Evolutionary conservation across 1,140 invertebrate species (phyloP), one percentile per base, ranked within the genome.

Genomic region (Caerostris darwini): DNA sequence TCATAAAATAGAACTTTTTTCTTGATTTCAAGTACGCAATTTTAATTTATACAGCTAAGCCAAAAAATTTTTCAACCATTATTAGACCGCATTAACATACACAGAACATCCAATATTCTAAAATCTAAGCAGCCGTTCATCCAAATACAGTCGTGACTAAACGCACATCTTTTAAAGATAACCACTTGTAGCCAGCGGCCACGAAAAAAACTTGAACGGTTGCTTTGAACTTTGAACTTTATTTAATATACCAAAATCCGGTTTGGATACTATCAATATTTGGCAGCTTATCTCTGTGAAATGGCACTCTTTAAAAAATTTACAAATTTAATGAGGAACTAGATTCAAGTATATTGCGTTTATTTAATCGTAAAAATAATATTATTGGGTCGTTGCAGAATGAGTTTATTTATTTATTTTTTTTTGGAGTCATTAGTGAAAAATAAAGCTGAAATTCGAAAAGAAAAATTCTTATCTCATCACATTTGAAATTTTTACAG

Each of bases 181-280:
- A 5, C 12, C 34, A 34, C 5, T 50, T 10, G 12, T 50, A 50
- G 34, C 71, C 34, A 53, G 53, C 34, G 83, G 83, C 56, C 8
- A 85, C 19, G 56, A 85, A 67, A n/a, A 10, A 34, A 85, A 85
- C 56, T 85, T 56, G 83, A 19, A 85, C 8, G 6, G n/a, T 59
- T 85, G n/a, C 34, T 85, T 85, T 85, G 83, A 85, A 58, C 56
- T 85, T 19, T 85, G 19, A 59, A n/a, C 56, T 59, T 85, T 85
- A 85, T 58, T 50, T 58, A 85, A 85, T 58, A 85, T 17, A 2
- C 10, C 53, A 12, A 56, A 54, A 58, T 50, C 12, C 83, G 8
- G 17, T 14, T 85, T 58, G 17, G n/a, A 57, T 12, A 17, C 50
- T 85, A 59, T 58, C 83, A 59, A 85, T n/a, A 6, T 85, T 85